phyloP scores from a whole-genome alignment of 92 coral and sea anemone genomes.

The Phymanthus crucifer region DNA sequence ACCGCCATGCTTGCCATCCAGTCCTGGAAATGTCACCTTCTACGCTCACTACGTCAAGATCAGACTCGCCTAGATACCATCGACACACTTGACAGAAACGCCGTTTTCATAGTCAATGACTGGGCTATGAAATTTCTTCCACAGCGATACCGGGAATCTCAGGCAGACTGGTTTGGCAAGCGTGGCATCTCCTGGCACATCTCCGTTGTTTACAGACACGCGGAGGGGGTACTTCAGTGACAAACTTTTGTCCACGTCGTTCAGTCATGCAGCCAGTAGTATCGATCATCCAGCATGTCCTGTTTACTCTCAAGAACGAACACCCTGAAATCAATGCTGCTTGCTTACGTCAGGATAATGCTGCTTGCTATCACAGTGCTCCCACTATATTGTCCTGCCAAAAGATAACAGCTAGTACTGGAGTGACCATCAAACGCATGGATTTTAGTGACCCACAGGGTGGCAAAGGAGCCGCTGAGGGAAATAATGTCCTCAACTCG shows the following conservation, averaged over 20 bases:
- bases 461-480: constrained; percentile 30
- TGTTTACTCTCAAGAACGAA: background rate
- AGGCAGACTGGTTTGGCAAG: too few species aligned
- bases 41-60: background rate
- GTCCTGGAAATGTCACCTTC: background rate
- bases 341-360: constrained; percentile 18
- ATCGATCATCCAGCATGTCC: background rate
- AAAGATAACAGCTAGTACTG: background rate
- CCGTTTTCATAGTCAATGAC: background rate
- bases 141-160: too few species aligned
- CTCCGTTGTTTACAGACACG: background rate
- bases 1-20: background rate
- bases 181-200: too few species aligned
- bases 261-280: constrained; percentile 16
- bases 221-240: constrained; percentile 3
- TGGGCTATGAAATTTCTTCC: too few species aligned
- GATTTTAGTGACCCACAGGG: constrained; percentile 20
- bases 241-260: constrained; percentile 4
- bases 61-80: background rate
- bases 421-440: background rate
- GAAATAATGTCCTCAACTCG: constrained; percentile 3
- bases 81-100: background rate
- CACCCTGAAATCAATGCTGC: background rate
- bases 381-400: constrained; percentile 1
- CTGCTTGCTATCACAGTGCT: constrained; percentile 7